A percentile compares a stretch with the other conserved stretches of the same genome.
These are phyloP conservation scores for Hylomyscus alleni DNA, from an alignment of 2,797 vertebrate species.

Conservation along the genomic window DNA sequence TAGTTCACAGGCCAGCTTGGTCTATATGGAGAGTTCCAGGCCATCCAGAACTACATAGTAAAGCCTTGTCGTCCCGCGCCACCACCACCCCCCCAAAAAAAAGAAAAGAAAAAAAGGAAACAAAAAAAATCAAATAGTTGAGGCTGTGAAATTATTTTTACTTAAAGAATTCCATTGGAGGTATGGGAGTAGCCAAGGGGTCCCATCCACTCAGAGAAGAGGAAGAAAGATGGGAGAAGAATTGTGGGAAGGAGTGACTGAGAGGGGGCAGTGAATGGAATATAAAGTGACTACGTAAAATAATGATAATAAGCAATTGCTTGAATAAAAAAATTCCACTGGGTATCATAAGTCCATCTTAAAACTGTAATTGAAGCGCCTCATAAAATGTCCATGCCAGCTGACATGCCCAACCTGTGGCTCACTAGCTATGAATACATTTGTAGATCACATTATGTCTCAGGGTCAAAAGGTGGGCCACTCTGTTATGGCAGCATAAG, in stretches of 20 bases:
- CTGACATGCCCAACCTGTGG: neutral
- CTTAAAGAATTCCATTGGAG: neutral
- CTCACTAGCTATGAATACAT: neutral
- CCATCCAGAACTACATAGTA: neutral
- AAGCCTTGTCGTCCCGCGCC: neutral
- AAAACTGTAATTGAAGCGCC: neutral
- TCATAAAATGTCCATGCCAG: conserved; percentile 17
- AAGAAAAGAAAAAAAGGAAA: too few relatives aligned
- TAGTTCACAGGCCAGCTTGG: neutral
- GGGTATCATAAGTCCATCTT: neutral
- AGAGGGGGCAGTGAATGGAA: neutral
- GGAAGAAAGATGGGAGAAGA: too few relatives aligned
- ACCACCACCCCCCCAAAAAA: neutral
- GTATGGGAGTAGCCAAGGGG: neutral
- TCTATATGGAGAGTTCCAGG: neutral
- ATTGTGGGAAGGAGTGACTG: neutral
- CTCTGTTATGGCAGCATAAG: neutral
- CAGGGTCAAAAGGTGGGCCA: neutral
- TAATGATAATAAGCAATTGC: neutral
- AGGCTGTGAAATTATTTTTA: conserved; percentile 29
- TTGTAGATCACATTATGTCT: neutral
- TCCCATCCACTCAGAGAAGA: neutral
- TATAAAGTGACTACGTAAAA: neutral
- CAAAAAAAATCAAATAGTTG: conserved; percentile 8
- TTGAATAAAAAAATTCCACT: neutral